Percentiles rank a stretch among this genome's conserved stretches.
These are phyloP conservation scores for Sturmia bella DNA, from an alignment of 2,888 invertebrate genomes.

Conservation along the genomic window DNA sequence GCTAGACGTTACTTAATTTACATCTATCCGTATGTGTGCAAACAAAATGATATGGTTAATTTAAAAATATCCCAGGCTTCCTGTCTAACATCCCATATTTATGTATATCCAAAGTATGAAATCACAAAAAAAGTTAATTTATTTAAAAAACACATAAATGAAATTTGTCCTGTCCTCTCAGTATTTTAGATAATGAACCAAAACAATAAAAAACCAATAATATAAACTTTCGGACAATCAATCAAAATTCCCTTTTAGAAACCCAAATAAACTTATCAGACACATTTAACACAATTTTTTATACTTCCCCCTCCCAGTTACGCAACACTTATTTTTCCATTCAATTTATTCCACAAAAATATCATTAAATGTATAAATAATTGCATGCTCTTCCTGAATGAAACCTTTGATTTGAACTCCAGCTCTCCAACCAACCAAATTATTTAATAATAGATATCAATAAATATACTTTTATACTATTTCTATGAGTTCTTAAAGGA, in stretches of 20 bases:
- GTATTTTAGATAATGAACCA: conserved; percentile 51
- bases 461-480: conserved; percentile 58
- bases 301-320: neutral
- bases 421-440: conserved; percentile 14
- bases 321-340: conserved; percentile 6
- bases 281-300: conserved; percentile 18
- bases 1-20: too few species aligned
- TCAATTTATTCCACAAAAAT: neutral
- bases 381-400: conserved; percentile 65
- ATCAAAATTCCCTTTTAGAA: conserved; percentile 77
- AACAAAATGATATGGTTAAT: neutral
- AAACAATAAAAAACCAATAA: conserved; percentile 67
- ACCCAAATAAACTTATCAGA: conserved; percentile 44
- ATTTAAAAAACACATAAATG: conserved; percentile 17
- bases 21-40: neutral
- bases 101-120: neutral
- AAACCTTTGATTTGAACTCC: conserved; percentile 20
- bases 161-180: conserved; percentile 28
- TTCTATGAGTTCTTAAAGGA: conserved; percentile 19
- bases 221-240: conserved; percentile 80
- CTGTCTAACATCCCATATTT: conserved; percentile 31
- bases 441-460: conserved; percentile 28
- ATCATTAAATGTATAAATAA: conserved; percentile 11
- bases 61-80: conserved; percentile 16
- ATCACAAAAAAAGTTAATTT: neutral